Evolutionary conservation across 2,888 invertebrate species (phyloP), one percentile per base, ranked within the genome.

Genomic region (Eupithecia inturbata): DNA sequence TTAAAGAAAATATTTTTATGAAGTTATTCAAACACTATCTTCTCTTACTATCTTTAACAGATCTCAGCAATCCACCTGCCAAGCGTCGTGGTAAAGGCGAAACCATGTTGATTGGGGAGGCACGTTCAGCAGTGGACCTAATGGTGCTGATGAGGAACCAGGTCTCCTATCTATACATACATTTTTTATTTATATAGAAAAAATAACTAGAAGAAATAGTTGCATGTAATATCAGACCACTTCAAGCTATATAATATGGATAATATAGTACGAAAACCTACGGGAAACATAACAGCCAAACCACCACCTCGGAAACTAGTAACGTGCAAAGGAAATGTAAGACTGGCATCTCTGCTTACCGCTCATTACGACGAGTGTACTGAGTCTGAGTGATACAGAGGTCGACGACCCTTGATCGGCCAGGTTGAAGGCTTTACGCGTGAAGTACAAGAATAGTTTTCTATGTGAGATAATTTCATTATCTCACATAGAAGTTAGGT

Each of bases 351-450:
- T 79, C 70, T 68, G 68, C 80, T 78, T 77, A 76, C 76, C 68
- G 72, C 77, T 79, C 79, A 80, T 78, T 80, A 79, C 78, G 72
- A 76, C 70, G 68, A 77, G 78, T 76, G 57, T 70, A 66, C 68
- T 71, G 67, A 63, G 72, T 67, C 74, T 70, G 75, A 77, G 74
- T 77, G 79, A 76, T 75, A 77, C 71, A 72, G 62, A 70, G 78
- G 77, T 77, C 73, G 53, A 72, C 75, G 79, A 53, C 74, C 77
- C 75, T 60, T 72, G 72, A 78, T 79, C 78, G 71, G 79, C 69
- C 77, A 69, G 79, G 79, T 72, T 74, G 74, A 72, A 76, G 74
- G 70, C 70, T 70, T 69, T 69, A 57, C 39, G 60, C 12, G 31
- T 49, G 66, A 66, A 22, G 36, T 39, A 66, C 39, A 39, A 39